These are phyloP conservation scores for Oreochromis tanganicae DNA, from an alignment of 2,113 vertebrate species.

Conservation along the genomic window DNA sequence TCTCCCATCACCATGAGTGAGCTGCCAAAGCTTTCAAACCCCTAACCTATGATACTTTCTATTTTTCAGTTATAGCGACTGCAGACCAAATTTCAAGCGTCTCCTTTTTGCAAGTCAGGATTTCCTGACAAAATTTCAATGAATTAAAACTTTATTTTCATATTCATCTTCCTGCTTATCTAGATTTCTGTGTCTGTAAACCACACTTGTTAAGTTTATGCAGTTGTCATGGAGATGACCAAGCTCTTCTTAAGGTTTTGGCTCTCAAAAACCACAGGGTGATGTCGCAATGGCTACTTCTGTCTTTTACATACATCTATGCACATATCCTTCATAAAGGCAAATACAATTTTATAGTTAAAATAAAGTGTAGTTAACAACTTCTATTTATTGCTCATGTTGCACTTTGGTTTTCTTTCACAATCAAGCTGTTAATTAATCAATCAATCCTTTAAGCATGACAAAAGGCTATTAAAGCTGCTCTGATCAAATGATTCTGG, in stretches of 20 bases:
- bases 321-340: neutral
- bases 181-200: neutral
- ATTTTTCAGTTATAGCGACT: accelerated
- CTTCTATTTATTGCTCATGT: neutral
- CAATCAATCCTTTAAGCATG: neutral
- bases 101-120: neutral
- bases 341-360: neutral
- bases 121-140: neutral
- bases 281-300: neutral
- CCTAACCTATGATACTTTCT: neutral
- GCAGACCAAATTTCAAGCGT: neutral
- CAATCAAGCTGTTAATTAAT: neutral
- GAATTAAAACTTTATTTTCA: neutral
- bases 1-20: neutral
- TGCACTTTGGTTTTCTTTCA: neutral
- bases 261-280: neutral
- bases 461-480: neutral
- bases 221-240: neutral
- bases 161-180: neutral
- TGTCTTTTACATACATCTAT: neutral
- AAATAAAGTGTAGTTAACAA: neutral
- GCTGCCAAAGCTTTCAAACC: neutral
- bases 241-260: neutral
- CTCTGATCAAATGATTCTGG: neutral
- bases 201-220: neutral